Base-by-base conservation (phyloP, 2,888 invertebrate genomes). In the Sussaba pulchella region DNA sequence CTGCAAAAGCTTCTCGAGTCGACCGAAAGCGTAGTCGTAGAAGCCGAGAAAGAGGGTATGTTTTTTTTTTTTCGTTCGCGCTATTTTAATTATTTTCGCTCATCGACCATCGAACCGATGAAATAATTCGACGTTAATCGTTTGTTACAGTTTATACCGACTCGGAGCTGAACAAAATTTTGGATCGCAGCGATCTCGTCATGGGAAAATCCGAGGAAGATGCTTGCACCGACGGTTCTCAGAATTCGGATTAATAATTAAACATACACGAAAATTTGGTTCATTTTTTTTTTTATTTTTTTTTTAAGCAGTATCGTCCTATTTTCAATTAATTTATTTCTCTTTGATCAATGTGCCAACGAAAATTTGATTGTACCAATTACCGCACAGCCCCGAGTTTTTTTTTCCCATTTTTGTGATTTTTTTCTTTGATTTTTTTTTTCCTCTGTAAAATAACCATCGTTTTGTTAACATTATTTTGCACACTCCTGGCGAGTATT, bases 181-280 rank as follows among this genome's bases (percentile, higher is more conserved):
- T 94, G 50, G 93, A 94, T 80, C 89, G 94, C 78, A 92, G 91
- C 66, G 93, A 93, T 79, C 81, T 93, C 45, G 24, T 66, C 9
- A 54, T 41, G 66, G 21, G 41, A 14, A 54, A 64, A 36, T 1
- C 19, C 9, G 31, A 64, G 17, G 21, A 59, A 57, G 1, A 0
- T n/a, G 26, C 26, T 0, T n/a, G n/a, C n/a, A 52, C 17, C 47
- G 47, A 12, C n/a, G n/a, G 12, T 10, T 24, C 52, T 1, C 14
- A 3, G 3, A 26, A 24, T 52, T n/a, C n/a, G n/a, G n/a, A n/a
- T n/a, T n/a, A n/a, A n/a, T n/a, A n/a, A n/a, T n/a, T n/a, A n/a
- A n/a, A n/a, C n/a, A n/a, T n/a, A n/a, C n/a, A n/a, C n/a, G n/a
- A n/a, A n/a, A n/a, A n/a, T n/a, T n/a, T n/a, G n/a, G n/a, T n/a